Evolutionary conservation across 2,888 invertebrate species (phyloP).

Genomic region (Sepioteuthis lessoniana): DNA sequence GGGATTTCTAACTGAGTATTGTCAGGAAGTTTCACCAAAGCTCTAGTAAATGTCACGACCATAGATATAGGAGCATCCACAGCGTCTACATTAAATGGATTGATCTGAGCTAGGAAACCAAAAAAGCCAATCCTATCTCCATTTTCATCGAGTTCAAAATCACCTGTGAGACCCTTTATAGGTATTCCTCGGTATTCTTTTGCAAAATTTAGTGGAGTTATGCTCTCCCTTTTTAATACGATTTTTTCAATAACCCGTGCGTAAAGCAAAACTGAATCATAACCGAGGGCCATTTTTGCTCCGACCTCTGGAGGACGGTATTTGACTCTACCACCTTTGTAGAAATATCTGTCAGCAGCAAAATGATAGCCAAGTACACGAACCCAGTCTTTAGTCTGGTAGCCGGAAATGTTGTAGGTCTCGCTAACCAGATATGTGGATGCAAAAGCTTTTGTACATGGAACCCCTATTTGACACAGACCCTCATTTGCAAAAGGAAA

Average conservation of each 20-base stretch:
- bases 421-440: neutral
- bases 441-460: neutral
- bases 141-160: slow-evolving; percentile 53
- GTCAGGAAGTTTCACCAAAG: neutral
- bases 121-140: slow-evolving; percentile 58
- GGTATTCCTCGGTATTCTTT: slow-evolving; percentile 53
- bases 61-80: neutral
- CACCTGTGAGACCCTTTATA: slow-evolving; percentile 55
- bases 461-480: neutral
- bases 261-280: slow-evolving; percentile 57
- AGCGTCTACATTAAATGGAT: slow-evolving; percentile 50
- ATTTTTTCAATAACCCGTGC: slow-evolving; percentile 54
- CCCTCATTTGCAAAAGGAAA: neutral
- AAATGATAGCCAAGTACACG: neutral
- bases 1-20: neutral
- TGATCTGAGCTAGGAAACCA: slow-evolving; percentile 53
- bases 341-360: neutral
- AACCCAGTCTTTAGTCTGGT: neutral
- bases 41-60: neutral
- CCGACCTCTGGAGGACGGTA: neutral
- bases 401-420: neutral
- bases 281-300: slow-evolving; percentile 56
- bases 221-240: slow-evolving; percentile 51
- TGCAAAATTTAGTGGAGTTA: slow-evolving; percentile 54
- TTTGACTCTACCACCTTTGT: neutral